Percentiles rank a stretch among this genome's conserved stretches.
Conservation (phyloP, 2,113 vertebrate genomes). For the Paracanthobrama guichenoti region DNA sequence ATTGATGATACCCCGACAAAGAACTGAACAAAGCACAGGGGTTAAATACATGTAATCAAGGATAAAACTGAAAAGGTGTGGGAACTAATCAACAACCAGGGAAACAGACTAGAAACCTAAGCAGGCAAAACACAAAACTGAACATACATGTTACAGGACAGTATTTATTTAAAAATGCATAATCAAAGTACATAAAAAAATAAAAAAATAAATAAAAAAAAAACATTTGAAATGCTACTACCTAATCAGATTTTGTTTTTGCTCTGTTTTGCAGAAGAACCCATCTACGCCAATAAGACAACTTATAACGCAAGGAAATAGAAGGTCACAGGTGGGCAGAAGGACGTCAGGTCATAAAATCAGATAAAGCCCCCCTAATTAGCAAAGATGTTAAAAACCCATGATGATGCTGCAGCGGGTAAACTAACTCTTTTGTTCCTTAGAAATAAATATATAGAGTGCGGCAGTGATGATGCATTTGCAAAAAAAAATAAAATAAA, state of each 20-base stretch:
- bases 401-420: not conserved
- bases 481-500: too few species aligned
- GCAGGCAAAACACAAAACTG: too few species aligned
- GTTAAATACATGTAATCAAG: too few species aligned
- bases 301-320: not conserved
- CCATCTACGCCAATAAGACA: constrained; percentile 19
- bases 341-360: not conserved
- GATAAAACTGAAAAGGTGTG: too few species aligned
- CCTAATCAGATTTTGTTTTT: not conserved
- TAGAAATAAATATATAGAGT: not conserved
- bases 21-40: too few species aligned
- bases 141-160: not conserved
- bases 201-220: too few species aligned
- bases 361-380: not conserved
- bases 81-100: too few species aligned
- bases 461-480: too few species aligned
- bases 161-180: not conserved
- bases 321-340: not conserved
- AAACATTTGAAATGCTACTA: not conserved
- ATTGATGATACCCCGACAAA: too few species aligned
- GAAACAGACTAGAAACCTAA: too few species aligned
- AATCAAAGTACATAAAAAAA: not conserved
- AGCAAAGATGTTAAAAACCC: not conserved
- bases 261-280: constrained; percentile 41
- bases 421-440: not conserved